Base-by-base conservation (phyloP, 2,113 vertebrate species). In the Clinocottus analis region DNA sequence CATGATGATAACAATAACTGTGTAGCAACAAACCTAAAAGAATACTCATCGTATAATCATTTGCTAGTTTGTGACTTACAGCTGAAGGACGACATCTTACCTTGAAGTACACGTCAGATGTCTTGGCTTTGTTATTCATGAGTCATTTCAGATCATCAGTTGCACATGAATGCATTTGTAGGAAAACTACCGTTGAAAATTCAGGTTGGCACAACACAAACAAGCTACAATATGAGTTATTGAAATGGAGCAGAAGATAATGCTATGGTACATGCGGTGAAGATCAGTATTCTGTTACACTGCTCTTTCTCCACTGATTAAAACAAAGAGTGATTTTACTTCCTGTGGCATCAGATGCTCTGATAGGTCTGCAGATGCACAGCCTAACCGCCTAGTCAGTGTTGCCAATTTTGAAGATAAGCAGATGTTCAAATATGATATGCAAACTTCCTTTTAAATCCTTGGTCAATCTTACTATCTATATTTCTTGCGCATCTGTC, bases 341-440 rank as follows among this genome's bases (percentile, higher is more conserved):
- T 87, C 68, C 79, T 73, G 49, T 73, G 47, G 67, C 61, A 76
- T 85, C 55, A 17, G 19, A 49, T 56, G 23, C 53, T 56, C 53
- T 23, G 53, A 56, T 56, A 67, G 56, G 49, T 33, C 59, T 80
- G 58, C 78, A 85, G 77, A 79, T 80, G 78, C 66, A 55, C 68
- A 43, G 43, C 56, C 29, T 27, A 14, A 14, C 53, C 12, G 5
- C 62, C 21, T 47, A 77, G 60, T 79, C 63, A 47, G 41, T 53
- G 13, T 31, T 56, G 76, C 66, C 84, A 86, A 60, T 85, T 90
- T 81, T 63, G 21, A 62, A 83, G 83, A 85, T 87, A 85, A 89
- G 72, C 88, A 79, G 35, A 79, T 33, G 3, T 64, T 85, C 35
- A 73, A 72, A 82, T 45, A 74, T 77, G 58, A 89, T 71, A 80